Evolutionary conservation across 2,888 invertebrate species (phyloP), one percentile per base, ranked within the genome.

Genomic region (Argynnis bischoffii): DNA sequence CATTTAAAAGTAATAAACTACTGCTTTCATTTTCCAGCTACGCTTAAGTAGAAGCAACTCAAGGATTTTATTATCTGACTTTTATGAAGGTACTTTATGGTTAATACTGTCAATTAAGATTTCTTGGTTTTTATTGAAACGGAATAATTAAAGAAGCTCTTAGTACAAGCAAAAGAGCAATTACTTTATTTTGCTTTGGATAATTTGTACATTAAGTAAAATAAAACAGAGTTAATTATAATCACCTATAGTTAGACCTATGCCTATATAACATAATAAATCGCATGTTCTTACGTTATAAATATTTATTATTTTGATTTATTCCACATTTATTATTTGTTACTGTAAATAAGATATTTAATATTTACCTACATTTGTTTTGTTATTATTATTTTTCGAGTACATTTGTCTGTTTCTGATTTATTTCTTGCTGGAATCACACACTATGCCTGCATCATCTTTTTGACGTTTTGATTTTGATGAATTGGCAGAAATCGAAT

Each of bases 11-110:
- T 61, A 66, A 70, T 72, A 71, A 71, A 74, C 67, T 71, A 63
- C 72, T 69, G 69, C 65, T 72, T 72, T 72, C 59, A 70, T 74
- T 66, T 59, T 64, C 63, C 57, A 59, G 66, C 69, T 63, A 67
- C 64, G 69, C 69, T 56, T 65, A 72, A 69, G 69, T 69, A 70
- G 63, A 69, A 55, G 64, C 69, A 56, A 67, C 54, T 68, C 64
- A 61, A 68, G 72, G 69, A 70, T 69, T 72, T 70, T 72, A 70
- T 72, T 67, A 65, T 69, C 69, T 69, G 69, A 67, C 71, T 69
- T 72, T 75, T 74, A 70, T 71, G 65, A 71, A 65, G 51, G 66
- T 67, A 68, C 63, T 73, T 75, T 73, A 72, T 70, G 67, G 69
- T 68, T 70, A 68, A 67, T 71, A 67, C 66, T 63, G 63, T 71